Evolutionary conservation across 2,113 vertebrate species (phyloP).

Genomic region (Cavia porcellus): DNA sequence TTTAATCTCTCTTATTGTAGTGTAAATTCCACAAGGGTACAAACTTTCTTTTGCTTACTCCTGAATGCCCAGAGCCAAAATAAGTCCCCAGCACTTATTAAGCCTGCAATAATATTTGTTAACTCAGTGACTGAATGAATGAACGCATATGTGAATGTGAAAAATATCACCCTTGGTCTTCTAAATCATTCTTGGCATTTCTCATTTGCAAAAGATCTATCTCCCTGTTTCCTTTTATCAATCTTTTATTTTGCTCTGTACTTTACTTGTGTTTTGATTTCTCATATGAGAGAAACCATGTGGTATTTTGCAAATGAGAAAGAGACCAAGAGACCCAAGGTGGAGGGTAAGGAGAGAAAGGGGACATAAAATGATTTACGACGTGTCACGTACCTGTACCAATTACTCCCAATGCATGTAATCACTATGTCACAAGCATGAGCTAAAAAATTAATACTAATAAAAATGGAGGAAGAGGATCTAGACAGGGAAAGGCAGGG

Average conservation of each 20-base stretch:
- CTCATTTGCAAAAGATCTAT: not conserved
- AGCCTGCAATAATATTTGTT: not conserved
- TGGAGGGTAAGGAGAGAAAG: not conserved
- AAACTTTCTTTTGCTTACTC: not conserved
- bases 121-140: slow-evolving; percentile 2
- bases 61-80: not conserved
- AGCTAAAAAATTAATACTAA: not conserved
- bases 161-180: not conserved
- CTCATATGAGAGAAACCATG: not conserved
- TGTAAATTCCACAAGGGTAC: not conserved
- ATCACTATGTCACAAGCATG: not conserved
- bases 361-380: not conserved
- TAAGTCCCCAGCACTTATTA: not conserved
- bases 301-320: not conserved
- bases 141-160: not conserved
- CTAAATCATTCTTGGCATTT: slow-evolving; percentile 44
- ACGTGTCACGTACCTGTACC: not conserved
- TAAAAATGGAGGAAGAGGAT: not conserved
- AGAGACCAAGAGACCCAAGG: not conserved
- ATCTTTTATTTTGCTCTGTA: not conserved
- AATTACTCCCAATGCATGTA: not conserved
- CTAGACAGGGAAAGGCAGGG: not conserved
- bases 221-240: not conserved
- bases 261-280: not conserved
- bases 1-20: not conserved